A percentile compares a stretch with the other conserved stretches of the same genome.
Evolutionary conservation across 2,113 vertebrate genomes (phyloP).

Genomic region (Hepsetus odoe): DNA sequence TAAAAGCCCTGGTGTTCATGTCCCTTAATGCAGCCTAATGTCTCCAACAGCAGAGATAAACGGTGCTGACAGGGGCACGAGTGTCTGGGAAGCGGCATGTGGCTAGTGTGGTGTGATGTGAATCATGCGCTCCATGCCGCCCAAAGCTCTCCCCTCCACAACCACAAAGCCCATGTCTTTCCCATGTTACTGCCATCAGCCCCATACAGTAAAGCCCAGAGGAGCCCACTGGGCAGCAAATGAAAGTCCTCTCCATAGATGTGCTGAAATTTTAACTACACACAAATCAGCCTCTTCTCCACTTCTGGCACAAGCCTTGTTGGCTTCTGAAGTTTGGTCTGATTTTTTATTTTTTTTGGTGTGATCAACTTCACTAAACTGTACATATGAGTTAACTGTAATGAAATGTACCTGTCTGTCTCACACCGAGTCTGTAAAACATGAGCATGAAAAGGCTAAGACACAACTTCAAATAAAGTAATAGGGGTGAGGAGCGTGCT

Average conservation of each 20-base stretch:
- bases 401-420: not conserved
- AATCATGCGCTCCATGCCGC: constrained; percentile 72
- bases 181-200: constrained; percentile 73
- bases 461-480: not conserved
- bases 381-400: not conserved
- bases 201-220: constrained; percentile 56
- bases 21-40: constrained; percentile 67
- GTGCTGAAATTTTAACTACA: constrained; percentile 73
- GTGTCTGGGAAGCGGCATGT: constrained; percentile 48
- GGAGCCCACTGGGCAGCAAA: constrained; percentile 51
- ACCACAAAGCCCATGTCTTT: constrained; percentile 77
- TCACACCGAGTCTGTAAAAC: not conserved
- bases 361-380: constrained; percentile 40
- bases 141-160: constrained; percentile 65
- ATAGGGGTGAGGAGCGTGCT: not conserved
- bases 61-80: constrained; percentile 70
- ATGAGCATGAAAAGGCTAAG: not conserved
- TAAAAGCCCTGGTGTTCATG: constrained; percentile 51
- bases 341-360: constrained; percentile 31
- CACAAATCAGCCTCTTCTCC: constrained; percentile 46
- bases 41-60: constrained; percentile 64
- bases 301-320: constrained; percentile 55
- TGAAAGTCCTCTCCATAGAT: constrained; percentile 65
- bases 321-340: constrained; percentile 59
- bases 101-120: constrained; percentile 62